Base-by-base conservation (phyloP, 2,888 invertebrate species). In the Callinectes sapidus region DNA sequence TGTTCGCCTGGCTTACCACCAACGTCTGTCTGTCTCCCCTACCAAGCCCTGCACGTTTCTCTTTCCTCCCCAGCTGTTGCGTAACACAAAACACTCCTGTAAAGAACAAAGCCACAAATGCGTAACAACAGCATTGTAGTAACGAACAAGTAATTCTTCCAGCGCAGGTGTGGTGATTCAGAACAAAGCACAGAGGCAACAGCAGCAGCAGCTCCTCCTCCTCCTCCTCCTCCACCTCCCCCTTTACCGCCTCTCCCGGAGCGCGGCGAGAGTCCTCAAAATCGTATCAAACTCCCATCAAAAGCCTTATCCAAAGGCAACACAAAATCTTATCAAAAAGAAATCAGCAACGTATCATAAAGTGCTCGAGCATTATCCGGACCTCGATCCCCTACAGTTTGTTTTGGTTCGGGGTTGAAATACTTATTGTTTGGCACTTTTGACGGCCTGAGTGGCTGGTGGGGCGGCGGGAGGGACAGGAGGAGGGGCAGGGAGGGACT, bases 341-440 rank as follows among this genome's bases (percentile, higher is more conserved):
- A 61, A 91, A 91, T 91, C 91, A 91, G 87, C 77, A 91, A 71
- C 91, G 88, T 89, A 87, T 91, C 91, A 91, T 91, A 91, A 91
- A 91, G 91, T 91, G 89, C 91, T 91, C 88, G 87, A 91, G 81
- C 55, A 91, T 91, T 88, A 91, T 91, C 55, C 88, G 35, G 88
- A 88, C 35, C 55, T 35, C 88, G 91, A 71, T 81, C 91, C 88
- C 91, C 66, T 32, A 66, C 39, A 35, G 92, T 87, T 87, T 92
- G 89, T 92, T 92, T 92, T 87, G 90, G 32, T 54, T 90, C 71
- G 23, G 54, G 81, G 90, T 90, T 92, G 92, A 92, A 92, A 92
- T 92, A 92, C 88, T 86, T 86, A 92, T 90, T 92, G 92, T 92
- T 90, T 92, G 92, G 71, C 87, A 92, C 90, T 92, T 90, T 92